A percentile compares a stretch with the other conserved stretches of the same genome.
These are phyloP conservation scores for Nilaparvata lugens DNA, from an alignment of 1,140 invertebrate species.

Conservation along the genomic window DNA sequence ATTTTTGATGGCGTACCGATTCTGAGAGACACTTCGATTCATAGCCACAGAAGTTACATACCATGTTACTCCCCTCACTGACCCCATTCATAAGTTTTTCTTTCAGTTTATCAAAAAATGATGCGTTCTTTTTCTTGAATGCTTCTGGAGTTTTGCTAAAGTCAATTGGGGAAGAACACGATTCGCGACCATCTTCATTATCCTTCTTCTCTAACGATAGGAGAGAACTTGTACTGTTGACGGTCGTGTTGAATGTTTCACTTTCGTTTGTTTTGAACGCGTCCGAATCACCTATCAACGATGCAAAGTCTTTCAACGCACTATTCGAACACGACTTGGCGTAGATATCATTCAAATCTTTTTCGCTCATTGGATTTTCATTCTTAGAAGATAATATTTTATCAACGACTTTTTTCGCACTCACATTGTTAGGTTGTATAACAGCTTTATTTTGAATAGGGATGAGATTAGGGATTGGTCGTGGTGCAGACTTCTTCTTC, in stretches of 20 bases:
- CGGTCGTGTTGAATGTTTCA: neutral
- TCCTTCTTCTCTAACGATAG: constrained; percentile 3
- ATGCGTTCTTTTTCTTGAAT: constrained; percentile 59
- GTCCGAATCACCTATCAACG: constrained; percentile 39
- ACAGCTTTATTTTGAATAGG: constrained; percentile 40
- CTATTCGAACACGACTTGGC: constrained; percentile 35
- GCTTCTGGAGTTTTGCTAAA: constrained; percentile 29
- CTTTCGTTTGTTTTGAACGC: constrained; percentile 17
- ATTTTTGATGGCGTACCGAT: constrained; percentile 58
- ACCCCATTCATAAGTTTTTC: constrained; percentile 52
- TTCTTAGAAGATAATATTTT: neutral
- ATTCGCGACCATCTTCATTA: neutral
- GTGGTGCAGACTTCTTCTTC: constrained; percentile 41
- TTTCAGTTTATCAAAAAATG: constrained; percentile 74
- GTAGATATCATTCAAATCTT: constrained; percentile 38
- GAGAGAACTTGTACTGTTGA: neutral
- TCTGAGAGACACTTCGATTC: constrained; percentile 78
- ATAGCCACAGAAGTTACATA: constrained; percentile 63
- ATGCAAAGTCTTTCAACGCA: constrained; percentile 40
- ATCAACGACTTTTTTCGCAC: too few relatives aligned
- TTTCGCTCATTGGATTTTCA: constrained; percentile 31
- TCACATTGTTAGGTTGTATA: neutral
- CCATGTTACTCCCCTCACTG: constrained; percentile 41
- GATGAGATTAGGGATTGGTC: constrained; percentile 61
- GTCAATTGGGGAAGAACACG: neutral